phyloP scores from a whole-genome alignment of 37 sponge, comb jelly and placozoan species.

The Petrosia ficiformis region DNA sequence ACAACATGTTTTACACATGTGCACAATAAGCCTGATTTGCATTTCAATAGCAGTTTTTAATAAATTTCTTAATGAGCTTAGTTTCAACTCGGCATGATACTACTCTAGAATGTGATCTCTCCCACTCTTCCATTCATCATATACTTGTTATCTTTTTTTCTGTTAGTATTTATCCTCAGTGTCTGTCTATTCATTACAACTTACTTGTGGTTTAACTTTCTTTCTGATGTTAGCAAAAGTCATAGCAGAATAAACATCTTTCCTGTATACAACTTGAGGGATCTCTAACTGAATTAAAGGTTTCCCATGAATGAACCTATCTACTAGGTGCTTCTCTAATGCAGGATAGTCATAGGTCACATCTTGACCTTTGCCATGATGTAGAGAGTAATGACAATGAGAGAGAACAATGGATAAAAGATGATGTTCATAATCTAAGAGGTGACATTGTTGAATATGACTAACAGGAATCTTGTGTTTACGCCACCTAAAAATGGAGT shows the following conservation, averaged over 20 bases:
- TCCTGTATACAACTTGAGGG: constrained; percentile 54
- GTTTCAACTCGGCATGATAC: too few relatives aligned
- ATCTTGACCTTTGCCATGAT: constrained; percentile 60
- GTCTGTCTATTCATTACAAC: not conserved
- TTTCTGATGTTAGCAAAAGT: constrained; percentile 54
- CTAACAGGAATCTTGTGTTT: constrained; percentile 51
- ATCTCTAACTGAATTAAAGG: constrained; percentile 56
- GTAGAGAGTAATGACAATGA: constrained; percentile 80
- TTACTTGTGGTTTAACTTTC: constrained; percentile 29
- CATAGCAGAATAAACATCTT: constrained; percentile 45
- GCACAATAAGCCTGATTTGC: too few relatives aligned
- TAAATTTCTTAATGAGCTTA: too few relatives aligned
- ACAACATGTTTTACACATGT: too few relatives aligned
- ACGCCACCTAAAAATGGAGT: not conserved
- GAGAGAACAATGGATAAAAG: constrained; percentile 63
- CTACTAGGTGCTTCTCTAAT: constrained; percentile 80
- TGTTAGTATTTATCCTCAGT: too few relatives aligned
- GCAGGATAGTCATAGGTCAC: constrained; percentile 67
- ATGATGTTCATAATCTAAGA: constrained; percentile 70
- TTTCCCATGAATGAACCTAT: constrained; percentile 75
- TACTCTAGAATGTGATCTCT: too few relatives aligned
- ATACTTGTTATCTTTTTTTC: too few relatives aligned
- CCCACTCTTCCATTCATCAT: too few relatives aligned
- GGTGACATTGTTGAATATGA: constrained; percentile 57
- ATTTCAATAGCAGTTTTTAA: too few relatives aligned